Base-by-base conservation (phyloP, 1,140 invertebrate species). In the Drosophila takahashii region DNA sequence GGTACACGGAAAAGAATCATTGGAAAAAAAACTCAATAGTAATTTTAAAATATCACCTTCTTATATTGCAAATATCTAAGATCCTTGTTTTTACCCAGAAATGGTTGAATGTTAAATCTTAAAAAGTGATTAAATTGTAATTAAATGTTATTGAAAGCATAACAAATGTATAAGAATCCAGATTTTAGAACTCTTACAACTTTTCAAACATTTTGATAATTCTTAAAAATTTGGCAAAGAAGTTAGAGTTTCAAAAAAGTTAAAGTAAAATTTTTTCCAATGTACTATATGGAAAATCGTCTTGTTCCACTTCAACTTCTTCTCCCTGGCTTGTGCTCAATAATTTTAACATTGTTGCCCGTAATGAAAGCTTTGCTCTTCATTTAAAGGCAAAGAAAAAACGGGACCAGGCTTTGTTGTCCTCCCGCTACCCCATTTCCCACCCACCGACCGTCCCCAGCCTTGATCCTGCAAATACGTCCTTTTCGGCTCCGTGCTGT, bases 321-420 rank as follows among this genome's bases (percentile, higher is more conserved):
- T 61, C 42, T 44, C 42, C 39, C 61, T 77, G 66, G 44, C 57
- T 61, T 54, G 70, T 86, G 79, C 79, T 84, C 81, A 90, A 90
- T 90, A 90, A 90, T 90, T 90, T 90, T 66, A 87, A 90, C 89
- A 90, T 89, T 91, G 90, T 91, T 91, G 85, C 84, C 64, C 69
- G 80, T 91, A 91, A 91, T 90, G 89, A 91, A 91, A 91, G 89
- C 89, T 91, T 91, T 90, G 87, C 87, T 90, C 79, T 79, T 90
- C 87, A 90, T 87, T 90, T 90, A 90, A 80, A 75, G 67, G 32
- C 37, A 26, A 42, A 22, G 27, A 70, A 57, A 62, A 67, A 67
- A 27, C 27, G 34, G 32, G 11, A 13, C 52, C 67, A 48, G 67
- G 67, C 64, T 70, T 69, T 69, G 66, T 69, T 57, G 66, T 47